Conservation (phyloP, 2,797 vertebrate species). For the Pyrrhura leucotis region DNA sequence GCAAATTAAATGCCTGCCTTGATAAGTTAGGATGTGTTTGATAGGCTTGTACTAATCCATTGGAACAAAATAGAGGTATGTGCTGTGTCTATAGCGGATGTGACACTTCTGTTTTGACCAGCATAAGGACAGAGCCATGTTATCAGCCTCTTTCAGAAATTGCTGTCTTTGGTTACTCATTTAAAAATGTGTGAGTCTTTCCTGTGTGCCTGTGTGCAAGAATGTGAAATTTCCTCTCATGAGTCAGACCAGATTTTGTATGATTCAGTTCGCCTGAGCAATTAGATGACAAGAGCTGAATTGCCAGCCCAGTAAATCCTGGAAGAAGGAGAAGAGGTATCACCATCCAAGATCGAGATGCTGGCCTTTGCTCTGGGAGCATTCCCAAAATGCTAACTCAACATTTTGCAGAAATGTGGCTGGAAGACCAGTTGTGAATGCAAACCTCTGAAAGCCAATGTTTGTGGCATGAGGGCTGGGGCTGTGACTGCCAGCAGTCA, state of each 20-base stretch:
- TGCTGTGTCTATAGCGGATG: neutral
- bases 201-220: neutral
- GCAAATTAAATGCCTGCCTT: neutral
- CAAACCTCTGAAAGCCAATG: neutral
- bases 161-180: neutral
- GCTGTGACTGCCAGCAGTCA: neutral
- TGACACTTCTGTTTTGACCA: neutral
- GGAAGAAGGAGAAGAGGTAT: neutral
- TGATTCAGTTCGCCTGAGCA: conserved; percentile 14
- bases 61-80: neutral
- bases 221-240: neutral
- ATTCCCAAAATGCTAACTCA: neutral
- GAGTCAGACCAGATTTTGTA: conserved; percentile 5
- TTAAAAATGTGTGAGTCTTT: conserved; percentile 1
- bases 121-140: neutral
- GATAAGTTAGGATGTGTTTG: neutral
- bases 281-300: neutral
- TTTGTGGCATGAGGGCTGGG: neutral
- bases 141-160: neutral
- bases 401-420: neutral
- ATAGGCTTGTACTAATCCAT: neutral
- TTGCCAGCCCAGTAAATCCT: neutral
- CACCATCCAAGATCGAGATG: neutral
- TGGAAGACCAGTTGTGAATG: neutral
- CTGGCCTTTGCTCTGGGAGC: neutral